These are phyloP conservation scores for Nesidiocoris tenuis DNA, from an alignment of 2,888 invertebrate genomes.

Conservation along the genomic window DNA sequence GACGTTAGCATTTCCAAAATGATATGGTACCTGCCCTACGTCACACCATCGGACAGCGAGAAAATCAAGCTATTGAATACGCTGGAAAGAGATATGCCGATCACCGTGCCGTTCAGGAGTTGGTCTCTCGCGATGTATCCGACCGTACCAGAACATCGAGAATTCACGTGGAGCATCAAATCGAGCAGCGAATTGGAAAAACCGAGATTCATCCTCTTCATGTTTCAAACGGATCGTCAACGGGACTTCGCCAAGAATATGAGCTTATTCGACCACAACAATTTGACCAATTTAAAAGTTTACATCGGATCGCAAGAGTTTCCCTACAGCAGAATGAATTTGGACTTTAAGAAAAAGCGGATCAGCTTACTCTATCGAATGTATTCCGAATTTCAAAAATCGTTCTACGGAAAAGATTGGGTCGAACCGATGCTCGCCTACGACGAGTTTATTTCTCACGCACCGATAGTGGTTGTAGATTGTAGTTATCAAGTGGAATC, in stretches of 20 bases:
- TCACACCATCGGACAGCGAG: slow-evolving; percentile 48
- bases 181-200: slow-evolving; percentile 53
- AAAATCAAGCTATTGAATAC: slow-evolving; percentile 46
- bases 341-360: slow-evolving; percentile 51
- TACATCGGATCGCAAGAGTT: slow-evolving; percentile 51
- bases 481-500: neutral
- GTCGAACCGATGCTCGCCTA: slow-evolving; percentile 49
- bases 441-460: slow-evolving; percentile 13
- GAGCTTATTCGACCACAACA: slow-evolving; percentile 51
- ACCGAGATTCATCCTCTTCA: slow-evolving; percentile 54
- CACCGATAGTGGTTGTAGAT: slow-evolving; percentile 22
- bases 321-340: slow-evolving; percentile 53
- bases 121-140: slow-evolving; percentile 55
- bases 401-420: slow-evolving; percentile 51
- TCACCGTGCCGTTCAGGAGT: slow-evolving; percentile 52
- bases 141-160: slow-evolving; percentile 51
- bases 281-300: no score
- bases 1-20: slow-evolving; percentile 46
- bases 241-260: slow-evolving; percentile 50
- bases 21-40: slow-evolving; percentile 50
- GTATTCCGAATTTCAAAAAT: slow-evolving; percentile 12
- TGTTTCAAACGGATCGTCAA: slow-evolving; percentile 54
- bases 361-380: slow-evolving; percentile 43
- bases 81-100: slow-evolving; percentile 39
- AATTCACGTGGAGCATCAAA: slow-evolving; percentile 52